Evolutionary conservation across 2,888 invertebrate genomes (phyloP), one percentile per base, ranked within the genome.

Genomic region (Zhuqinia jingwanae): DNA sequence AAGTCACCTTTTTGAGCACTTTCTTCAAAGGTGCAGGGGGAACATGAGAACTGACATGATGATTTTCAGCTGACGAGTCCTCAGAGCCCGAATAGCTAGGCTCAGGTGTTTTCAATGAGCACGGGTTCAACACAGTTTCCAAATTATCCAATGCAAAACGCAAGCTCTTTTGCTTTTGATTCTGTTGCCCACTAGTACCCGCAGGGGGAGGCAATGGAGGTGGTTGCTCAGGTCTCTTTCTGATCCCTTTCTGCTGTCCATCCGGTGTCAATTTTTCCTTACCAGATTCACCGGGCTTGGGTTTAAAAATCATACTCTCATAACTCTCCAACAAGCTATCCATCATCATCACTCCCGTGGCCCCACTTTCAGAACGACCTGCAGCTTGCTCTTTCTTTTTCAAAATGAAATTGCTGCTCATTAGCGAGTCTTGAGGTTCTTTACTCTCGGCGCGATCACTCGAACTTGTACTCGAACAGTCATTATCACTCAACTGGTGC

Each of bases 281-380:
- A 13, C 47, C 15, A 13, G 53, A 42, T 8, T 80, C 75, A 11
- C 81, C 86, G 0, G 82, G 73, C 53, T 88, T 89, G 0, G 89
- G 89, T 56, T 89, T 90, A 73, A 90, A 90, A 45, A 90, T 70
- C 8, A 89, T 77, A 0, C 89, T 89, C 25, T 90, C 90, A 87
- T 90, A 90, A 78, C 89, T 89, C 42, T 90, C 90, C 3, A 90
- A 58, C 8, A 90, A 56, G 75, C 90, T 90, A 58, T 90, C 89
- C 70, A 70, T 70, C 1, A 47, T 88, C 70, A 70, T 70, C 1
- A 47, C 65, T 27, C 8, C 17, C 25, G 47, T 27, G 17, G 0
- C 10, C 2, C 58, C 25, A 22, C 30, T n/a, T n/a, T n/a, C 8
- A 20, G 56, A 2, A n/a, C 42, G 5, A 36, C 36, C 36, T 36